Conservation (phyloP, 2,113 vertebrate species). For the Takifugu flavidus region DNA sequence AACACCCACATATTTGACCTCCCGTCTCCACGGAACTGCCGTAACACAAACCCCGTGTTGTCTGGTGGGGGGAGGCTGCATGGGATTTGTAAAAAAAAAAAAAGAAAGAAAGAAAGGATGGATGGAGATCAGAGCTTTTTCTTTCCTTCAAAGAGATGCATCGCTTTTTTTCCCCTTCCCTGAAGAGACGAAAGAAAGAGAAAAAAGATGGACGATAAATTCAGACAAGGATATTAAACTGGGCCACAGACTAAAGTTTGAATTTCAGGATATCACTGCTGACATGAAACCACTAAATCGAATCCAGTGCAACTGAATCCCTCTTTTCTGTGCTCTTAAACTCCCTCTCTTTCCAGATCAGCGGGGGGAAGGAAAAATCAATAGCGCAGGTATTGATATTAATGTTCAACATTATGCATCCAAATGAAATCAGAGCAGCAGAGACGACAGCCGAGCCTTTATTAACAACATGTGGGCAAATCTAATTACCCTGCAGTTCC, state of each 20-base stretch:
- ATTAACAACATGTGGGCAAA: conserved; percentile 66
- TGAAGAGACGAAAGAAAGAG: conserved; percentile 12
- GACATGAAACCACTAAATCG: conserved; percentile 73
- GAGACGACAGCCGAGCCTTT: conserved; percentile 58
- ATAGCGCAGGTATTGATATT: conserved; percentile 72
- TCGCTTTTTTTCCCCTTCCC: conserved; percentile 25
- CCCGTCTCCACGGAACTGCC: conserved; percentile 39
- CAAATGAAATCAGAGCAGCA: conserved; percentile 70
- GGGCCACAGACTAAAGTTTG: conserved; percentile 60
- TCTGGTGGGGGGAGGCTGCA: conserved; percentile 33
- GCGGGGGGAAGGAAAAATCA: conserved; percentile 65
- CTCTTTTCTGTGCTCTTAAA: conserved; percentile 40
- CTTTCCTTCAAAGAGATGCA: conserved; percentile 50
- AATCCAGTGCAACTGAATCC: conserved; percentile 71
- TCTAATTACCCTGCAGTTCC: conserved; percentile 44
- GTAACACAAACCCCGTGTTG: conserved; percentile 41
- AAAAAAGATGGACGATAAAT: conserved; percentile 56
- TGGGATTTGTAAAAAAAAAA: conserved; percentile 38
- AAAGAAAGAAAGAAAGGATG: conserved; percentile 23
- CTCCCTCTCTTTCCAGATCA: conserved; percentile 48
- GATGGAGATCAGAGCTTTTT: conserved; percentile 42
- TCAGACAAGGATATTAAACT: conserved; percentile 65
- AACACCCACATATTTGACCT: conserved; percentile 56
- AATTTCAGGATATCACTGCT: conserved; percentile 71
- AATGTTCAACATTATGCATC: conserved; percentile 66